Evolutionary conservation across 2,888 invertebrate genomes (phyloP).

Genomic region (Cosmia trapezina): DNA sequence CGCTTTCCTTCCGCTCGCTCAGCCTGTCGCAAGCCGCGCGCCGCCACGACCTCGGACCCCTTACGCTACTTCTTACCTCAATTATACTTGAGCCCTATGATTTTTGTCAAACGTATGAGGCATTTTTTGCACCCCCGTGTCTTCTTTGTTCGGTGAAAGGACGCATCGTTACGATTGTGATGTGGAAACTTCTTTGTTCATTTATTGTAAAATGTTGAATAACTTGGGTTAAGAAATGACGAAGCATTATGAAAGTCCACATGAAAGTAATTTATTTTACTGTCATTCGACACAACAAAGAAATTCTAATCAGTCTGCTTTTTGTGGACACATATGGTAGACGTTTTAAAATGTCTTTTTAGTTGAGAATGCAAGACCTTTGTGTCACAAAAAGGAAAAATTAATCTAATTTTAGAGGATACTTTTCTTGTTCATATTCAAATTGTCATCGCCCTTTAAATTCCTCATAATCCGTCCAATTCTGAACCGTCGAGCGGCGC

Average conservation of each 20-base stretch:
- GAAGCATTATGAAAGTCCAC: constrained; percentile 51
- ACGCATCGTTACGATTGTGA: constrained; percentile 21
- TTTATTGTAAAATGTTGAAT: constrained; percentile 46
- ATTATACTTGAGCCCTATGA: constrained; percentile 27
- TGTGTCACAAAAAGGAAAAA: constrained; percentile 71
- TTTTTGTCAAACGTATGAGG: constrained; percentile 31
- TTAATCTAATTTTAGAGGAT: constrained; percentile 82
- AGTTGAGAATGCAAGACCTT: constrained; percentile 65
- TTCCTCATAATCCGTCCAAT: constrained; percentile 90
- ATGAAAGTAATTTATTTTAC: constrained; percentile 69
- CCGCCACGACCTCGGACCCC: constrained; percentile 56
- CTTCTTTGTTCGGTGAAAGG: constrained; percentile 27
- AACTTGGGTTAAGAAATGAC: constrained; percentile 38
- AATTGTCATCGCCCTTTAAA: constrained; percentile 89
- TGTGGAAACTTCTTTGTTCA: constrained; percentile 48
- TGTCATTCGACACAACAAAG: constrained; percentile 75
- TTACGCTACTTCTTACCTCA: constrained; percentile 62
- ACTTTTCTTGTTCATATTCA: constrained; percentile 87
- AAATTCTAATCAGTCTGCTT: constrained; percentile 73
- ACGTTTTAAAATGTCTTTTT: constrained; percentile 64
- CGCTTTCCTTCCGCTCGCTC: constrained; percentile 85
- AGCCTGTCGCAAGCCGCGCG: constrained; percentile 26
- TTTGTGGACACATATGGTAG: constrained; percentile 60
- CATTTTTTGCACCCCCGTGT: constrained; percentile 8
- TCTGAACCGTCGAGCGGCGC: constrained; percentile 84